Evolutionary conservation across 1,140 invertebrate genomes (phyloP).

Genomic region (Zaprionus ghesquierei): DNA sequence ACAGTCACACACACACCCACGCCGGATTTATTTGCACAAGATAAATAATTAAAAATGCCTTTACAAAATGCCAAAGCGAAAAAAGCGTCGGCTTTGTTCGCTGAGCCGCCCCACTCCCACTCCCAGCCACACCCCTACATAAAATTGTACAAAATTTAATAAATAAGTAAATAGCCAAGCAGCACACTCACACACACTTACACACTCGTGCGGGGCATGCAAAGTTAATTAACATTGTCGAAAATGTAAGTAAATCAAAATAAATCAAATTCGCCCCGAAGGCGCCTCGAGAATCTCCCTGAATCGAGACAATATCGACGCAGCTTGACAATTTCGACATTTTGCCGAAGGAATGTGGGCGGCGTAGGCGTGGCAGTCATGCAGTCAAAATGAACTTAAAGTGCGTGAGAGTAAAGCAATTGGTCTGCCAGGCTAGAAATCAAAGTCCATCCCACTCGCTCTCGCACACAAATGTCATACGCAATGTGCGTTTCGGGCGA

Average conservation of each 20-base stretch:
- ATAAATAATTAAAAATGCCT: constrained; percentile 53
- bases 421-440: background rate
- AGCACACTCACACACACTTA: background rate
- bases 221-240: constrained; percentile 42
- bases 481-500: constrained; percentile 7
- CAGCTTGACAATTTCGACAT: constrained; percentile 17
- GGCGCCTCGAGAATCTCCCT: background rate
- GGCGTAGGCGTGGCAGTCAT: background rate
- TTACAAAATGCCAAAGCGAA: constrained; percentile 40
- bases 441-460: background rate
- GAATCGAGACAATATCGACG: constrained; percentile 1
- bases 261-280: constrained; percentile 29
- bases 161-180: constrained; percentile 46
- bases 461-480: background rate
- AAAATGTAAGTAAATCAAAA: constrained; percentile 37
- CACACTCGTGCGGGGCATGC: background rate
- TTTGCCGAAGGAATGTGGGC: constrained; percentile 10
- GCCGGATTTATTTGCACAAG: constrained; percentile 37
- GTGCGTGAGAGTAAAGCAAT: background rate
- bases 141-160: constrained; percentile 43
- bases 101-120: background rate
- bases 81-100: constrained; percentile 17
- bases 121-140: background rate
- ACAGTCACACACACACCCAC: background rate
- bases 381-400: background rate